Conservation (phyloP, 2,797 vertebrate species). For the Catostomus latipinnis region DNA sequence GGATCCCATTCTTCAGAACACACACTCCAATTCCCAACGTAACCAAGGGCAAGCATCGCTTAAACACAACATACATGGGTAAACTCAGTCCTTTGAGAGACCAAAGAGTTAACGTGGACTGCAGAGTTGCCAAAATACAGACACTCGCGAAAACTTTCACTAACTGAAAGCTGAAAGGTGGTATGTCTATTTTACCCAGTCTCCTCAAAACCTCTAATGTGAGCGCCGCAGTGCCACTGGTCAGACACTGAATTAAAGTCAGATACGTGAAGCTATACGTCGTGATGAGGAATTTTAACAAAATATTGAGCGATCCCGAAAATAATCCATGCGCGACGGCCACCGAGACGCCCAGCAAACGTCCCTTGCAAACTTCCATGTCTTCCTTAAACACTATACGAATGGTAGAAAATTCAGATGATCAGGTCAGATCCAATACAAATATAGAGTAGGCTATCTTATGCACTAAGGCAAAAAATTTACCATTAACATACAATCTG, state of each 20-base stretch:
- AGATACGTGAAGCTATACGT: constrained; percentile 89
- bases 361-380: constrained; percentile 85
- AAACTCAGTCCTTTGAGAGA: constrained; percentile 94
- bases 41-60: constrained; percentile 93
- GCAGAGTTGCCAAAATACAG: constrained; percentile 88
- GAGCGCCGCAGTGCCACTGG: constrained; percentile 87
- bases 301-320: constrained; percentile 94
- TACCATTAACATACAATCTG: not conserved
- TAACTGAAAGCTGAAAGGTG: constrained; percentile 87
- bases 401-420: not conserved
- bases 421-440: not conserved
- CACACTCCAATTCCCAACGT: constrained; percentile 91
- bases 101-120: constrained; percentile 95
- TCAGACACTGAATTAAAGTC: constrained; percentile 92
- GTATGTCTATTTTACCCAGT: constrained; percentile 84
- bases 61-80: constrained; percentile 98
- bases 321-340: constrained; percentile 94
- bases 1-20: constrained; percentile 88
- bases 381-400: constrained; percentile 26
- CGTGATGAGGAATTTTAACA: constrained; percentile 93
- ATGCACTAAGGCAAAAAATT: not conserved
- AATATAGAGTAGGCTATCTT: not conserved
- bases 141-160: constrained; percentile 89
- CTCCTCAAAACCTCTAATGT: constrained; percentile 88
- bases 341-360: constrained; percentile 86